Percentiles rank a stretch among this genome's conserved stretches.
phyloP scores from a whole-genome alignment of 2,888 invertebrate genomes.

The Parnassius apollo region DNA sequence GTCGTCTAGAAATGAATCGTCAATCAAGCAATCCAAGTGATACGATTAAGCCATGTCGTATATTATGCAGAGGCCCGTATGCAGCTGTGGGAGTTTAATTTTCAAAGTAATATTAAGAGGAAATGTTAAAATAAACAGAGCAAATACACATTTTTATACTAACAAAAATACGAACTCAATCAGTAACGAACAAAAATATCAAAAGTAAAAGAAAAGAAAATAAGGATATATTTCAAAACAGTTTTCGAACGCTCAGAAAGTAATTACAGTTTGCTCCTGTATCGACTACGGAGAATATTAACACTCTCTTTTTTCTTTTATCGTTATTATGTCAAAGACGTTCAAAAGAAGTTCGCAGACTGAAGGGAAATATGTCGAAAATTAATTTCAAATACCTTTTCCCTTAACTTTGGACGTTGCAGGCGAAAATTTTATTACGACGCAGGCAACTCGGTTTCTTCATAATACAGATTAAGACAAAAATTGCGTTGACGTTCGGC shows the following conservation, averaged over 20 bases:
- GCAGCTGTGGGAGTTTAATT: too few relatives aligned
- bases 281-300: constrained; percentile 17
- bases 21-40: too few relatives aligned
- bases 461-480: constrained; percentile 74
- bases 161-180: too few relatives aligned
- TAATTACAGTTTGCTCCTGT: constrained; percentile 8
- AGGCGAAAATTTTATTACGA: constrained; percentile 59
- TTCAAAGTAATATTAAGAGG: too few relatives aligned
- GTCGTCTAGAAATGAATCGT: too few relatives aligned
- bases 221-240: neutral
- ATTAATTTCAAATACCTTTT: constrained; percentile 33
- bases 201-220: too few relatives aligned
- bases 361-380: constrained; percentile 27
- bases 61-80: too few relatives aligned
- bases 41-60: too few relatives aligned
- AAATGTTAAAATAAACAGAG: too few relatives aligned
- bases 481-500: constrained; percentile 73
- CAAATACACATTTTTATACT: too few relatives aligned
- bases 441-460: constrained; percentile 53
- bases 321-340: constrained; percentile 25
- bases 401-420: constrained; percentile 29
- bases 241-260: neutral
- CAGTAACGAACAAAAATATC: too few relatives aligned
- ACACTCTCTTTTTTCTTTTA: constrained; percentile 19
- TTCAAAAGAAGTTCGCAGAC: constrained; percentile 30